phyloP scores from a whole-genome alignment of 2,113 vertebrate genomes.

The Ginglymostoma cirratum region DNA sequence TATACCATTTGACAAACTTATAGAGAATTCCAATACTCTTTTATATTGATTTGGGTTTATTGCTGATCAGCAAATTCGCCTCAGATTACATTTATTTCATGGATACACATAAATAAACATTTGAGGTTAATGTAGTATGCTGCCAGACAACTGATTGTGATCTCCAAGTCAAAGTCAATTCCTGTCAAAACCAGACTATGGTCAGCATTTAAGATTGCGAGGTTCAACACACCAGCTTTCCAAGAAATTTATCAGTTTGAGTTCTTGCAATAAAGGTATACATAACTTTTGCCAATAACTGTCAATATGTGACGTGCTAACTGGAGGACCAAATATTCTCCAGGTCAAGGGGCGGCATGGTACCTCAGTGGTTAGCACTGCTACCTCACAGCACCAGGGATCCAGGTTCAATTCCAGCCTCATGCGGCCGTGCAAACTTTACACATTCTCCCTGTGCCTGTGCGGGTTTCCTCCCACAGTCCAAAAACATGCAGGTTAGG shows the following conservation, averaged over 20 bases:
- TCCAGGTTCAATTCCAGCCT: too few species aligned
- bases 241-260: background rate
- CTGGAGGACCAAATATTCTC: too few species aligned
- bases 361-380: too few species aligned
- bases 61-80: background rate
- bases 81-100: background rate
- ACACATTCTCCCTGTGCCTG: too few species aligned
- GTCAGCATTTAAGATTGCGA: background rate
- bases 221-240: background rate
- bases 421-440: too few species aligned
- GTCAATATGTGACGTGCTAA: background rate
- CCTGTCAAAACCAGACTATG: background rate
- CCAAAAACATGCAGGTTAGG: too few species aligned
- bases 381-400: too few species aligned
- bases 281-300: background rate
- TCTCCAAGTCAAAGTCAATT: background rate
- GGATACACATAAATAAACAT: background rate
- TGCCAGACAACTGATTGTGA: slow-evolving; percentile 1
- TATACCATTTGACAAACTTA: background rate
- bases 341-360: too few species aligned
- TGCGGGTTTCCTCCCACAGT: too few species aligned
- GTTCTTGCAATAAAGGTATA: background rate
- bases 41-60: background rate
- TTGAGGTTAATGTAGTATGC: background rate
- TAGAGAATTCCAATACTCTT: background rate